Conservation (phyloP, 30 jellyfish, hydroid and myxozoan species). For the Aurelia sp. region DNA sequence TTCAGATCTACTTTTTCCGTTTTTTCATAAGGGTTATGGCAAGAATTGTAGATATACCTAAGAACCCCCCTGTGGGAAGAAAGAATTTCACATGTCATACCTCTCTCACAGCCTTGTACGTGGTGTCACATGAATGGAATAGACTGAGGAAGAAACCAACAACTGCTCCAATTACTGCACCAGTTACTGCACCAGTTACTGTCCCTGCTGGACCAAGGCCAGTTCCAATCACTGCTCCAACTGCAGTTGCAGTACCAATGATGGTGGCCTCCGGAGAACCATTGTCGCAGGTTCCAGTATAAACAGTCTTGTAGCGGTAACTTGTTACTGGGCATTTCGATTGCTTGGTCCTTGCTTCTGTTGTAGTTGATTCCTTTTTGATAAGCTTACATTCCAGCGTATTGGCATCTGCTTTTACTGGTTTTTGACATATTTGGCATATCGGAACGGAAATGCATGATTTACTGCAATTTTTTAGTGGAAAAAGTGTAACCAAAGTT, state of each 20-base stretch:
- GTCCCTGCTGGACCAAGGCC: constrained; percentile 21
- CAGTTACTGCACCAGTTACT: constrained; percentile 51
- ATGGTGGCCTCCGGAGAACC: constrained; percentile 22
- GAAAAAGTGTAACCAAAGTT: constrained; percentile 2
- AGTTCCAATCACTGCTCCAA: constrained; percentile 58
- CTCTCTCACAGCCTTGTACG: constrained; percentile 58
- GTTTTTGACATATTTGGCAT: constrained; percentile 60
- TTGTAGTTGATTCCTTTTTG: constrained; percentile 5
- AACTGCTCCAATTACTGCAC: constrained; percentile 20
- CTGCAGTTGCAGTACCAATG: constrained; percentile 41
- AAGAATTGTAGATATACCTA: too few relatives aligned
- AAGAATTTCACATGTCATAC: neutral
- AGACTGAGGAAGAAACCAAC: constrained; percentile 16
- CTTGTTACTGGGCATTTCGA: constrained; percentile 40
- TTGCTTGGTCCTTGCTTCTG: constrained; percentile 21
- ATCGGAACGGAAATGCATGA: constrained; percentile 59
- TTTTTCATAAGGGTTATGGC: too few relatives aligned
- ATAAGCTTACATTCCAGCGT: constrained; percentile 43
- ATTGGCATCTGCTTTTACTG: constrained; percentile 48
- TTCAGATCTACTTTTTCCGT: too few relatives aligned
- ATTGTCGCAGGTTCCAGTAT: constrained; percentile 69
- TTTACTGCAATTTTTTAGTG: constrained; percentile 11
- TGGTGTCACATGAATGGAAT: constrained; percentile 63
- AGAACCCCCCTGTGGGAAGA: too few relatives aligned
- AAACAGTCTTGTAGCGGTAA: constrained; percentile 59